Evolutionary conservation across 2,888 invertebrate species (phyloP).

Genomic region (Amphipyra berbera): DNA sequence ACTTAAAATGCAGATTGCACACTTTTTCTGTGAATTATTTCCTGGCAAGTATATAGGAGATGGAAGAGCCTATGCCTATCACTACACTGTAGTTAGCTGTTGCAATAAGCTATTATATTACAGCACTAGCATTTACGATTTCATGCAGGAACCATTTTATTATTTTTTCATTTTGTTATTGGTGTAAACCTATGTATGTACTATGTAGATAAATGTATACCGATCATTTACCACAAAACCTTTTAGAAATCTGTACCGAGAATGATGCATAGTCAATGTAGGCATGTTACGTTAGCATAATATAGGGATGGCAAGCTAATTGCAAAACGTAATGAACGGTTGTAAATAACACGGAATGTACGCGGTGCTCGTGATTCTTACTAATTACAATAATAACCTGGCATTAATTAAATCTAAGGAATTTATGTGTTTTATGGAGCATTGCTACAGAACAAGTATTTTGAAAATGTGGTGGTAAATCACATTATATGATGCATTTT

Average conservation of each 20-base stretch:
- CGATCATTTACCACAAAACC: constrained; percentile 41
- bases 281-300: constrained; percentile 62
- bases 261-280: constrained; percentile 69
- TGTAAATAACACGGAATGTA: constrained; percentile 84
- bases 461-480: constrained; percentile 27
- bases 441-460: constrained; percentile 62
- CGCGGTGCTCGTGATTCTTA: constrained; percentile 73
- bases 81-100: background rate
- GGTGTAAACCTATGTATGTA: constrained; percentile 2
- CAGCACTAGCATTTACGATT: constrained; percentile 10
- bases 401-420: constrained; percentile 79
- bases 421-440: constrained; percentile 61
- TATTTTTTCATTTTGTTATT: constrained; percentile 12
- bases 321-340: constrained; percentile 82
- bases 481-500: constrained; percentile 18
- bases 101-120: constrained; percentile 10
- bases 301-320: constrained; percentile 77
- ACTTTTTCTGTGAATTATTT: too few relatives aligned
- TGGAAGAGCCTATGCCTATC: background rate
- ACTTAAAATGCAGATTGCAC: constrained; percentile 19
- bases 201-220: constrained; percentile 25
- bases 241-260: constrained; percentile 60
- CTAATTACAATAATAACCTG: constrained; percentile 85
- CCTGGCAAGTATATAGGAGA: background rate
- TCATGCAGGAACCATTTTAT: constrained; percentile 15